Conservation (phyloP, 2,797 vertebrate species). For the Darevskia nairensis region DNA sequence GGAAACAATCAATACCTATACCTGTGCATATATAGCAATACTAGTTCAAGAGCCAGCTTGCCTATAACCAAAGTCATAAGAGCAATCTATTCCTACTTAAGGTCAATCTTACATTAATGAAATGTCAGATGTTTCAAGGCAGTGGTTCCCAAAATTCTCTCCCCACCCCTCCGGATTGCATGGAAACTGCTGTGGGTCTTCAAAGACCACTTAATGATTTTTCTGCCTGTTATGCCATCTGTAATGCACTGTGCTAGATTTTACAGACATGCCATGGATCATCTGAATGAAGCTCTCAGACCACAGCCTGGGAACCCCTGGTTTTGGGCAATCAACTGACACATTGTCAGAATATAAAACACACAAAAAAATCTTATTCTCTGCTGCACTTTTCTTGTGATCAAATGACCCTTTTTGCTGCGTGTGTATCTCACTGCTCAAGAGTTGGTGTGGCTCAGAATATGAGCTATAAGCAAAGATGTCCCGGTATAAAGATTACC, state of each 20-base stretch:
- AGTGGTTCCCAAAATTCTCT: not conserved
- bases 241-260: too few species aligned
- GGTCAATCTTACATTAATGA: conserved; percentile 27
- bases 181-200: too few species aligned
- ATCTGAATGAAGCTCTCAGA: too few species aligned
- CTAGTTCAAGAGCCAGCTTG: not conserved
- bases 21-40: not conserved
- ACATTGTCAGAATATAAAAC: conserved; percentile 29
- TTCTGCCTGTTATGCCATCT: too few species aligned
- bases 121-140: conserved; percentile 16
- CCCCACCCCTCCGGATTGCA: too few species aligned
- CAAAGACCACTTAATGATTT: too few species aligned
- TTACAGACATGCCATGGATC: too few species aligned
- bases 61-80: conserved; percentile 3
- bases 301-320: too few species aligned
- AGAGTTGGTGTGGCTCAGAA: not conserved
- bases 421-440: not conserved
- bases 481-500: not conserved
- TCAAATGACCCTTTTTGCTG: not conserved
- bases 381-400: conserved; percentile 5
- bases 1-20: not conserved
- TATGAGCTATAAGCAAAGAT: not conserved
- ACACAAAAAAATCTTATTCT: conserved; percentile 27
- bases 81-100: conserved; percentile 29
- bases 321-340: not conserved